Conservation (phyloP, 2,797 vertebrate species). For the Pyrrhura leucotis region DNA sequence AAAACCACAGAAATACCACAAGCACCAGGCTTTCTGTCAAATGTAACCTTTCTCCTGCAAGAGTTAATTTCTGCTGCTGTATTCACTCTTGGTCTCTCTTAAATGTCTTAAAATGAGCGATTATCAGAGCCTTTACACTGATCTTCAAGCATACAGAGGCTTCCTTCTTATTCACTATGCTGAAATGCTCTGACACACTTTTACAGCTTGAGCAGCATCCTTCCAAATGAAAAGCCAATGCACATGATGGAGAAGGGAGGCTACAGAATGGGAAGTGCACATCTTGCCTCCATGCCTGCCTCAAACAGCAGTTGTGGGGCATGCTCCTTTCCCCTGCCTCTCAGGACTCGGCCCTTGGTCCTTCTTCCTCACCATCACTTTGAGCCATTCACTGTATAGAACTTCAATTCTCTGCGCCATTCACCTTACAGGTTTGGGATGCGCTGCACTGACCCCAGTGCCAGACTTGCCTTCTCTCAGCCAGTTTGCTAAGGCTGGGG, state of each 20-base stretch:
- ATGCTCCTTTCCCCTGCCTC: fast-evolving
- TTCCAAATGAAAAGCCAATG: background rate
- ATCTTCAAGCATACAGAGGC: background rate
- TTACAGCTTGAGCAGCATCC: background rate
- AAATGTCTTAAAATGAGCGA: background rate
- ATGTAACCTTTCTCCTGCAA: background rate
- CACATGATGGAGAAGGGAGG: fast-evolving
- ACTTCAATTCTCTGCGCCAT: fast-evolving
- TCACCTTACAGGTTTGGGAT: background rate
- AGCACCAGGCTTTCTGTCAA: background rate
- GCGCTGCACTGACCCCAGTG: background rate
- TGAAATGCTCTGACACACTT: background rate
- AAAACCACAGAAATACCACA: background rate
- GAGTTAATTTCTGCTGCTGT: background rate
- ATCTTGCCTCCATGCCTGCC: background rate
- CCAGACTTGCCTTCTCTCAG: background rate
- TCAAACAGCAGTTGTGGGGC: background rate
- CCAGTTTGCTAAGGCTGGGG: background rate
- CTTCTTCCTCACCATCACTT: background rate
- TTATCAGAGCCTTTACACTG: background rate
- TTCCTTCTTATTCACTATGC: background rate
- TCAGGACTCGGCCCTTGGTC: background rate
- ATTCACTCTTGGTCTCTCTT: background rate
- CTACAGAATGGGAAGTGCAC: background rate
- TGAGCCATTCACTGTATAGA: fast-evolving